Evolutionary conservation across 2,797 vertebrate species (phyloP).

Genomic region (Fringilla coelebs): DNA sequence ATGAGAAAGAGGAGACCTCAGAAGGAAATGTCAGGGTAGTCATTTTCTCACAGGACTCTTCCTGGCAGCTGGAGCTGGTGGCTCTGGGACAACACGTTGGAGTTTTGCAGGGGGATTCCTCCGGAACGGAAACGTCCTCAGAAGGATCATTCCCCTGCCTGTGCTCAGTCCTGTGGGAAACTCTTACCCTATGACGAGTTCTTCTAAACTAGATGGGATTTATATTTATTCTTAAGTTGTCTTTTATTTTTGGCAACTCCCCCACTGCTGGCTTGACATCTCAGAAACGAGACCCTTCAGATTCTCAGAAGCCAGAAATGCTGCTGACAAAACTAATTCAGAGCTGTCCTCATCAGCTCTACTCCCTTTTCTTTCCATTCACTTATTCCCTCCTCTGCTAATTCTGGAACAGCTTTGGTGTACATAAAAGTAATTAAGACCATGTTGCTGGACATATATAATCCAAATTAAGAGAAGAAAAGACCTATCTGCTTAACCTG

Average conservation of each 20-base stretch:
- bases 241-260: slow-evolving; percentile 59
- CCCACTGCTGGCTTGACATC: slow-evolving; percentile 33
- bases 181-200: slow-evolving; percentile 54
- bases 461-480: neutral
- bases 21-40: slow-evolving; percentile 44
- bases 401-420: neutral
- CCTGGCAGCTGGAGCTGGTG: slow-evolving; percentile 35
- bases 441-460: neutral
- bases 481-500: neutral
- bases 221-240: slow-evolving; percentile 47
- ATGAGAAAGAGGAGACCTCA: slow-evolving; percentile 56
- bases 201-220: slow-evolving; percentile 52
- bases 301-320: slow-evolving; percentile 41
- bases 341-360: neutral
- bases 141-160: slow-evolving; percentile 25
- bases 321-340: neutral
- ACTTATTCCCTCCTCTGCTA: neutral
- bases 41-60: slow-evolving; percentile 51
- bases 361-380: neutral
- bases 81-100: neutral
- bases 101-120: slow-evolving; percentile 54
- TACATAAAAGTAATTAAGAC: neutral
- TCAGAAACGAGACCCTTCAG: slow-evolving; percentile 39
- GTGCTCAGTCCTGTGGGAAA: slow-evolving; percentile 60
- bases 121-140: slow-evolving; percentile 28